Evolutionary conservation across 2,888 invertebrate species (phyloP).

Genomic region (Leucophora obtusa): DNA sequence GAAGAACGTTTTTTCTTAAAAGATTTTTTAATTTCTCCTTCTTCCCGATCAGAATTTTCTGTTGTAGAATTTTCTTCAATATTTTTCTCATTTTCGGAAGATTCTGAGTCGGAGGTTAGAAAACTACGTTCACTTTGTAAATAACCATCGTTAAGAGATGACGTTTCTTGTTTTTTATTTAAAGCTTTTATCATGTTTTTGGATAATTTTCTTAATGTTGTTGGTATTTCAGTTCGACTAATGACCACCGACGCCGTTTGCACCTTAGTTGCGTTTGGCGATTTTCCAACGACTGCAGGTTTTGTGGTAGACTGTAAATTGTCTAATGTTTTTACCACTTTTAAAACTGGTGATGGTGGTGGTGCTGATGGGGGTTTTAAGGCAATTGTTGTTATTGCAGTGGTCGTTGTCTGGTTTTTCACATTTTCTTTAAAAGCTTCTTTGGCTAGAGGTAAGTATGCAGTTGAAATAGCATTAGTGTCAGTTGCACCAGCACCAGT

Average conservation of each 20-base stretch:
- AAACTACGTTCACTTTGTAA: slow-evolving; percentile 81
- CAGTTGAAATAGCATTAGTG: not conserved
- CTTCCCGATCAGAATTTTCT: slow-evolving; percentile 50
- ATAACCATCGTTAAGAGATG: slow-evolving; percentile 72
- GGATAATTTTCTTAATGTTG: slow-evolving; percentile 28
- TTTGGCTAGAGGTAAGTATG: not conserved
- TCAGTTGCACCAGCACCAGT: slow-evolving; percentile 48
- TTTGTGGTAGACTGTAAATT: slow-evolving; percentile 36
- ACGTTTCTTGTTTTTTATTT: slow-evolving; percentile 1
- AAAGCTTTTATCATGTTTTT: slow-evolving; percentile 47
- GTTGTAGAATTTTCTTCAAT: slow-evolving; percentile 68
- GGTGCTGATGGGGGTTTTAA: slow-evolving; percentile 9
- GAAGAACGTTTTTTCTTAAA: slow-evolving; percentile 37
- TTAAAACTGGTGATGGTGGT: not conserved
- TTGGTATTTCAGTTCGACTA: slow-evolving; percentile 1
- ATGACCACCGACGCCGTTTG: slow-evolving; percentile 44
- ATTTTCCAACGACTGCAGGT: slow-evolving; percentile 61
- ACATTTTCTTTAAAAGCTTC: slow-evolving; percentile 58
- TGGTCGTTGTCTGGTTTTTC: slow-evolving; percentile 57
- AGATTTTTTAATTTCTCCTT: not conserved
- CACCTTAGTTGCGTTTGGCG: slow-evolving; percentile 54
- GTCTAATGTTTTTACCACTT: slow-evolving; percentile 59
- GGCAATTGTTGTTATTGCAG: slow-evolving; percentile 53
- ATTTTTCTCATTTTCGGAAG: slow-evolving; percentile 73
- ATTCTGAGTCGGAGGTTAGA: slow-evolving; percentile 79